Evolutionary conservation across 1,140 invertebrate species (phyloP), one percentile per base, ranked within the genome.

Genomic region (Drosophila leontia): DNA sequence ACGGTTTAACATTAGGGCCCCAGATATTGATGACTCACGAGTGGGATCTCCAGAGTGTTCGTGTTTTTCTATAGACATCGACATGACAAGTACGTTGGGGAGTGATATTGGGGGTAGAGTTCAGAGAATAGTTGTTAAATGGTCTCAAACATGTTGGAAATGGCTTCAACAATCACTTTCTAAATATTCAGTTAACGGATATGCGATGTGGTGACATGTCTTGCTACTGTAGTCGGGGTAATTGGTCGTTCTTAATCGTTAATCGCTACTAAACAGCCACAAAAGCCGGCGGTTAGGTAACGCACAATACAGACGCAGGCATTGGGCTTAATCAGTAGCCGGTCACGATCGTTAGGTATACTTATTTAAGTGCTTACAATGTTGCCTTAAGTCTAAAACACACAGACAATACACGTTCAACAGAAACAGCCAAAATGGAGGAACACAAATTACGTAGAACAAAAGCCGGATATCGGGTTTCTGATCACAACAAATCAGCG

Each of bases 181-280:
- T 85, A 80, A 69, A 91, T 91, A 80, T 91, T 88, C 86, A 88
- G 78, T 86, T 91, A 84, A 80, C 64, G 65, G 77, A 80, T 76
- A 85, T 75, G 69, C 75, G 63, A 60, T 57, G 57, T 51, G 63
- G 58, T 74, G 47, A 44, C 19, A 57, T 63, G 45, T 37, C 19
- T 37, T 53, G 15, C 60, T 62, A 62, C 60, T 29, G 62, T 17
- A 39, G 44, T 76, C 29, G 32, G 50, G 50, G 32, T 47, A 45
- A 42, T 61, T 50, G 19, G 29, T 41, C 29, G 45, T 44, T 39
- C 37, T 53, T 19, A 47, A 47, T 70, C 26, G n/a, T 5, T 63
- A 35, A 60, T 37, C 29, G 29, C 29, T 51, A 75, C 45, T 61
- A 58, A 26, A 39, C 35, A 39, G 19, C 53, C 53, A 39, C 8